These are phyloP conservation scores for Netelia melanura DNA, from an alignment of 2,888 invertebrate species.

Conservation along the genomic window DNA sequence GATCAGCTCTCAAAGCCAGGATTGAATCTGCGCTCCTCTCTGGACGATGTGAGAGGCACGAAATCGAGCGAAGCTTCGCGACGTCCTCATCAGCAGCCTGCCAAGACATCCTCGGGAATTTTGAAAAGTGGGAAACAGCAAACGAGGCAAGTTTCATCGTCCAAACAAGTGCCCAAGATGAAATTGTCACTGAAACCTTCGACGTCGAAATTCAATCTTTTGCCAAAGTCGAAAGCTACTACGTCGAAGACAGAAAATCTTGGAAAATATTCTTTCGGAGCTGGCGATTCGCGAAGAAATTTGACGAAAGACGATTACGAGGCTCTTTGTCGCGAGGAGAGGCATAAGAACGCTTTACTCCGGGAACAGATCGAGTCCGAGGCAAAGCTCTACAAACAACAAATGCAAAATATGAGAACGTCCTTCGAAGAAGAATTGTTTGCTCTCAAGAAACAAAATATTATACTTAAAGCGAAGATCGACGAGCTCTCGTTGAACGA, in stretches of 20 bases:
- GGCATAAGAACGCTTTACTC: conserved; percentile 77
- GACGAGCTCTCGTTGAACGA: conserved; percentile 79
- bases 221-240: conserved; percentile 62
- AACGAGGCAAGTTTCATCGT: conserved; percentile 70
- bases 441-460: conserved; percentile 81
- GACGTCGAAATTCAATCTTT: conserved; percentile 70
- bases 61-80: conserved; percentile 71
- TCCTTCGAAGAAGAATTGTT: conserved; percentile 82
- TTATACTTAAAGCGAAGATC: conserved; percentile 80
- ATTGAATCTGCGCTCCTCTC: conserved; percentile 69
- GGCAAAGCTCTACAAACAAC: conserved; percentile 79
- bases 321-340: conserved; percentile 80
- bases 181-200: conserved; percentile 54
- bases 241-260: conserved; percentile 67
- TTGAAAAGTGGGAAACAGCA: conserved; percentile 42
- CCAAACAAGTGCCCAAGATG: conserved; percentile 72
- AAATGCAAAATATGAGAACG: conserved; percentile 79
- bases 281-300: conserved; percentile 75
- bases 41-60: conserved; percentile 72
- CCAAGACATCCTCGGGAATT: conserved; percentile 30
- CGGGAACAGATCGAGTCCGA: conserved; percentile 81
- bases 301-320: conserved; percentile 77
- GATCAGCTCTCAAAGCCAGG: conserved; percentile 79
- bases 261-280: conserved; percentile 73
- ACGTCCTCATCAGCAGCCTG: conserved; percentile 59